Percentiles rank a stretch among this genome's conserved stretches.
Conservation (phyloP, 2,797 vertebrate genomes). For the Helicolenus hilgendorfi region DNA sequence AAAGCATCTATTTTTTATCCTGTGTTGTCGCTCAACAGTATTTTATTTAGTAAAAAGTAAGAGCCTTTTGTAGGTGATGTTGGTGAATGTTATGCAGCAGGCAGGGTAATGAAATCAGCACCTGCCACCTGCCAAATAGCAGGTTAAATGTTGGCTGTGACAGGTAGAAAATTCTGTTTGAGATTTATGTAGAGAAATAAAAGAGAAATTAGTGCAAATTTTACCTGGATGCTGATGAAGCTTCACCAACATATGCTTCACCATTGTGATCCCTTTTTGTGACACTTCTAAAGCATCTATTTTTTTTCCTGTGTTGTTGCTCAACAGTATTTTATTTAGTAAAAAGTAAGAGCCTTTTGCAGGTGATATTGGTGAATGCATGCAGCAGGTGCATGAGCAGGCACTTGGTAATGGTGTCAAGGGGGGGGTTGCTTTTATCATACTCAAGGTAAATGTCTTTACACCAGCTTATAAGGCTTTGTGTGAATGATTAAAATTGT, state of each 20-base stretch:
- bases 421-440: not conserved
- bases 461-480: not conserved
- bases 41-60: too few relatives aligned
- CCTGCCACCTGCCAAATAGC: too few relatives aligned
- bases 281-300: not conserved
- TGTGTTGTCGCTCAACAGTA: too few relatives aligned
- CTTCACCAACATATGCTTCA: too few relatives aligned
- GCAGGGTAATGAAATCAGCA: too few relatives aligned
- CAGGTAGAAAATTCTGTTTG: too few relatives aligned
- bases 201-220: not conserved
- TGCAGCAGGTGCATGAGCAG: constrained; percentile 45
- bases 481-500: not conserved
- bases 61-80: too few relatives aligned
- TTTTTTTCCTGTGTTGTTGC: not conserved
- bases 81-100: too few relatives aligned
- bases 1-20: not conserved
- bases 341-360: too few relatives aligned
- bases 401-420: constrained; percentile 3
- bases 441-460: not conserved
- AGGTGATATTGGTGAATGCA: too few relatives aligned
- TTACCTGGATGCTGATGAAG: constrained; percentile 6
- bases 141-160: too few relatives aligned
- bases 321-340: too few relatives aligned
- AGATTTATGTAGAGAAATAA: constrained; percentile 7
- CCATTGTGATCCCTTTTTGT: not conserved